Evolutionary conservation across 2,888 invertebrate species (phyloP), one percentile per base, ranked within the genome.

Genomic region (Cosmopolites sordidus): DNA sequence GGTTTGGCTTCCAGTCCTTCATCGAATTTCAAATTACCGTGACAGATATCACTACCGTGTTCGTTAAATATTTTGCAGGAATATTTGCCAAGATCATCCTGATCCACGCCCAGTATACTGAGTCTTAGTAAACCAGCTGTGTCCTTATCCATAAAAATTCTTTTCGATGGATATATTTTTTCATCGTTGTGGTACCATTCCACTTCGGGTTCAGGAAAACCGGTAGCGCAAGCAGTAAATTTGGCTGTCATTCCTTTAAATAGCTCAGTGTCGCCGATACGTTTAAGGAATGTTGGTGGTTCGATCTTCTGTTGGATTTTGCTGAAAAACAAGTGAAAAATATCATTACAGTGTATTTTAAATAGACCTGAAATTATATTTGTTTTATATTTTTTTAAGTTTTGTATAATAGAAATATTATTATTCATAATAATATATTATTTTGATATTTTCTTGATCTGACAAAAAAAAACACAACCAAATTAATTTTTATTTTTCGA

Each of bases 181-280:
- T 86, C 82, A 60, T 86, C 86, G 73, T 90, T 86, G 64, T 89
- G 83, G 76, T 83, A 92, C 88, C 88, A 89, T 69, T 92, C 91
- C 43, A 88, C 90, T 52, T 88, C 89, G 0, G 93, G 93, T 51
- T 92, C 92, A 0, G 94, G 94, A 51, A 81, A 80, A 52, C 94
- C 94, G 42, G 87, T 85, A 43, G 88, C 86, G 71, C 93, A 93
- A 49, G 93, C 93, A n/a, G 92, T 94, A 73, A 94, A 92, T 75
- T 92, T 92, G 48, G 89, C 92, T 39, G 88, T 84, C 87, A 92
- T 90, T 29, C 91, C 89, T 66, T 87, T 85, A 73, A 86, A 87
- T 48, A 92, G 82, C 72, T 93, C 92, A 37, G 87, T 86, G 70
- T 93, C 92, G 0, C 91, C 92, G 64, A 93, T 87, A 68, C 84